Base-by-base conservation (phyloP, 2,888 invertebrate species). In the Phengaris arion region DNA sequence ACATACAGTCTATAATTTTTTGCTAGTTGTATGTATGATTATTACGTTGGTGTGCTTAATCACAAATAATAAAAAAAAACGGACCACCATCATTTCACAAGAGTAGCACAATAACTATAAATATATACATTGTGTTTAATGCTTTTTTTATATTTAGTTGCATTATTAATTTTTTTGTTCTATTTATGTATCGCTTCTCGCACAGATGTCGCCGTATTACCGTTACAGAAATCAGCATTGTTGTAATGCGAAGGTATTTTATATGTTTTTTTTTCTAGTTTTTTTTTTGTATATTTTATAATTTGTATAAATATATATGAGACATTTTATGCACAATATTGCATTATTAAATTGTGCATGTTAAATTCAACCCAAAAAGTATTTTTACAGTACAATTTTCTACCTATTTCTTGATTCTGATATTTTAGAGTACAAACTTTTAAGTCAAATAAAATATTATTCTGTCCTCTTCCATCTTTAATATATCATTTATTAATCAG, bases 201-300 rank as follows among this genome's bases (percentile, higher is more conserved):
- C 83, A 87, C 91, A 93, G 93, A 92, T 92, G 88, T 91, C 90
- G 87, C 90, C 90, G 88, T 88, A 85, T 84, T 92, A 91, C 84
- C 88, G 91, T 81, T 91, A 92, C 89, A 87, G 90, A 85, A 90
- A 90, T 79, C 91, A 89, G 85, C 89, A 90, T 86, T 92, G 89
- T 91, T 93, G 91, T 85, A 91, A 91, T 87, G 85, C 88, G 77
- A 91, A 94, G 94, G 94, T 94, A 93, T 79, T 79, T 79, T 78
- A 78, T 77, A 74, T 77, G 80, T 79, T 81, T 78, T 80, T 75
- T 79, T 77, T 68, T 73, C 80, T 75, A 77, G 74, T 77, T 77
- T 74, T 76, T 76, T 48, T 48, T 48, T 48, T 48, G 4, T 3
- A 35, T 35, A 35, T 35, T 35, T 35, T 35, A 35, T 35, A 35